Evolutionary conservation across 1,140 invertebrate genomes (phyloP).

Genomic region (Triops cancriformis): DNA sequence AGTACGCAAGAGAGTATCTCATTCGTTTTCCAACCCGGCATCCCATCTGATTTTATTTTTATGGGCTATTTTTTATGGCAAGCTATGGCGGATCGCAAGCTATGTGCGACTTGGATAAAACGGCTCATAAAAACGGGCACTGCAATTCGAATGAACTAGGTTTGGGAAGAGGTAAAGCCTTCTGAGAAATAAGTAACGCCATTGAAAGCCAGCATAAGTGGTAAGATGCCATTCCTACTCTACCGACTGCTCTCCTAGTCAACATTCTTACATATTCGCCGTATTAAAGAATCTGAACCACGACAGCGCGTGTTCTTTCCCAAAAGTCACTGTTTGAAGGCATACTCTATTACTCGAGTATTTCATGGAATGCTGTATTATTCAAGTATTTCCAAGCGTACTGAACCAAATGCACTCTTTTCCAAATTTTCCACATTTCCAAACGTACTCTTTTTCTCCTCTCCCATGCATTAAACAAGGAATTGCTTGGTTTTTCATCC

Average conservation of each 20-base stretch:
- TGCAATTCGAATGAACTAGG: not conserved
- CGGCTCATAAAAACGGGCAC: not conserved
- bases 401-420: not conserved
- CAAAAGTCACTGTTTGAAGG: too few relatives aligned
- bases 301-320: too few relatives aligned
- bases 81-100: constrained; percentile 2
- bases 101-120: constrained; percentile 7
- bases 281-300: too few relatives aligned
- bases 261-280: not conserved
- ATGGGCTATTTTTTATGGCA: constrained; percentile 6
- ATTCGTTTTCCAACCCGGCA: constrained; percentile 4
- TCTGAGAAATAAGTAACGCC: not conserved
- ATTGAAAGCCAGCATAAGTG: not conserved
- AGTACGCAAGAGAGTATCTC: not conserved
- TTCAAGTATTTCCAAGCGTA: not conserved
- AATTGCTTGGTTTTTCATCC: not conserved
- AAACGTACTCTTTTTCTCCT: not conserved
- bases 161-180: not conserved
- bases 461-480: not conserved
- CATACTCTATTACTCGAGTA: too few relatives aligned
- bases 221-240: not conserved
- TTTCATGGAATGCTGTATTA: too few relatives aligned
- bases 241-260: not conserved
- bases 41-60: constrained; percentile 11
- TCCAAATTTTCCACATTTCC: too few relatives aligned